Conservation (phyloP, 2,888 invertebrate genomes). For the Ariolimax columbianus region DNA sequence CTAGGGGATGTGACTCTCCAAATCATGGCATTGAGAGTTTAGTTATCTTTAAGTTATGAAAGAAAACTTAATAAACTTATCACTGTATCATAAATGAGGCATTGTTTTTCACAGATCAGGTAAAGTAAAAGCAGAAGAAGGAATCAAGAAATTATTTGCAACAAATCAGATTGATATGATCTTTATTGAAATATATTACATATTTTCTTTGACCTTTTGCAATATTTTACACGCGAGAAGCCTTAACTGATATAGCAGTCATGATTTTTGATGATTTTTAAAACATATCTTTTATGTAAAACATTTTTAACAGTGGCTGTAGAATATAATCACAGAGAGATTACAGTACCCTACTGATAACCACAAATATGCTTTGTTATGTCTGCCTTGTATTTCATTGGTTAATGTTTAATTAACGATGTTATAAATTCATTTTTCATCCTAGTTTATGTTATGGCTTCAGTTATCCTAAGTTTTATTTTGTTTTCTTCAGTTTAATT, state of each 20-base stretch:
- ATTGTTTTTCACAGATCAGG: no score
- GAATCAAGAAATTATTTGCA: no score
- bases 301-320: neutral
- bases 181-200: neutral
- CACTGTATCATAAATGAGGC: no score
- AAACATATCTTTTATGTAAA: neutral
- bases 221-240: neutral
- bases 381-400: neutral
- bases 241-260: neutral
- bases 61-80: no score
- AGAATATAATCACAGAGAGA: neutral
- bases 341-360: neutral
- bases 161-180: neutral
- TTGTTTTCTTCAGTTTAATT: neutral
- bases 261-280: neutral
- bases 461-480: neutral
- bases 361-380: neutral
- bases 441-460: neutral
- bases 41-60: no score
- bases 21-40: no score
- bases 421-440: neutral
- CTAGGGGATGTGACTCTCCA: no score
- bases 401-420: neutral
- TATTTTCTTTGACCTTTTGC: neutral
- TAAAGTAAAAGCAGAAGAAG: no score